Evolutionary conservation across 2,797 vertebrate species (phyloP).

Genomic region (Florisuga fusca): DNA sequence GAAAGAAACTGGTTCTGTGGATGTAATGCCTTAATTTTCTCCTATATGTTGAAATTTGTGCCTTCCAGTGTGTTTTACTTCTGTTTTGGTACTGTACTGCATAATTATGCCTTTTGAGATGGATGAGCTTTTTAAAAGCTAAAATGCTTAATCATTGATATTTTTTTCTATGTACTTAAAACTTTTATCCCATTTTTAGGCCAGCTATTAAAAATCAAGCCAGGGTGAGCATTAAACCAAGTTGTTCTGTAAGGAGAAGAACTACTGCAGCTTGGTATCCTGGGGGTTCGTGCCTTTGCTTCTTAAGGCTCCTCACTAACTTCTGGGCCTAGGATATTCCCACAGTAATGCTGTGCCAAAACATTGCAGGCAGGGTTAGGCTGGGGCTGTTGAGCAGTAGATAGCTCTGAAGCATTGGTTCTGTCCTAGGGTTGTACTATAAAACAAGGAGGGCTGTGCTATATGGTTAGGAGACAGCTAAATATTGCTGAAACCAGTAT

Average conservation of each 20-base stretch:
- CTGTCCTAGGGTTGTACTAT: neutral
- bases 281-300: neutral
- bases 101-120: neutral
- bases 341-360: neutral
- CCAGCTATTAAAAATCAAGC: neutral
- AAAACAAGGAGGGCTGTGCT: neutral
- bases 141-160: rapidly evolving
- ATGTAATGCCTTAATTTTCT: neutral
- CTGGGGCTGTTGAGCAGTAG: neutral
- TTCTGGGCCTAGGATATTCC: neutral
- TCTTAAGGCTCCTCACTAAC: neutral
- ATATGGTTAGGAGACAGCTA: neutral
- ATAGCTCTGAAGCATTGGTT: neutral
- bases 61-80: neutral
- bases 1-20: neutral
- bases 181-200: neutral
- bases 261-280: neutral
- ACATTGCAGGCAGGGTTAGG: neutral
- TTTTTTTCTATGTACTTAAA: neutral
- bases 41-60: neutral
- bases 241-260: neutral
- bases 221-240: neutral
- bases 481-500: neutral
- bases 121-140: neutral
- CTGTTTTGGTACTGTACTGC: neutral